Percentiles rank a stretch among this genome's conserved stretches.
Evolutionary conservation across 1,140 invertebrate genomes (phyloP).

Genomic region (Eurosta solidaginis): DNA sequence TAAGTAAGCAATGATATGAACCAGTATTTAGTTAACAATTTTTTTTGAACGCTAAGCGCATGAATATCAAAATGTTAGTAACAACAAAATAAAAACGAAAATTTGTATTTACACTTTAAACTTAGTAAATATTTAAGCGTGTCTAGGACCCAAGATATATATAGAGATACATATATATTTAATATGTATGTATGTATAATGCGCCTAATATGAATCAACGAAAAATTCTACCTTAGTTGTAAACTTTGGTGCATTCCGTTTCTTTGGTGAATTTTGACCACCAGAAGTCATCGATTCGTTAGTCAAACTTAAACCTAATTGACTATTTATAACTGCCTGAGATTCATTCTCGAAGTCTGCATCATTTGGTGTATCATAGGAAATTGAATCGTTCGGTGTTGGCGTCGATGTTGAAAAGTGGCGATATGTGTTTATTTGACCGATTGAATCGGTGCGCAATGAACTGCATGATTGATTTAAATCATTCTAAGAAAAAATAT

Average conservation of each 20-base stretch:
- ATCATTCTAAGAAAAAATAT: conserved; percentile 30
- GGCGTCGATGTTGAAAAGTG: background rate
- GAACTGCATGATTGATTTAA: conserved; percentile 14
- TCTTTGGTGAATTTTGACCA: conserved; percentile 52
- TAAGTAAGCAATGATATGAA: background rate
- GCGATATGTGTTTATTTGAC: background rate
- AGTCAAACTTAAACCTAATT: conserved; percentile 44
- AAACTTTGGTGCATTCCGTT: conserved; percentile 38
- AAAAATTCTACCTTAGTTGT: conserved; percentile 58
- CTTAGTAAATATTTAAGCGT: background rate
- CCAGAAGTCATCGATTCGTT: conserved; percentile 38
- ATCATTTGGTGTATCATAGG: conserved; percentile 52
- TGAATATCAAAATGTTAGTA: background rate
- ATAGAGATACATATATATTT: too few species aligned
- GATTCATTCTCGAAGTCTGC: background rate
- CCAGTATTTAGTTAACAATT: conserved; percentile 15
- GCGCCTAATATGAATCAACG: conserved; percentile 51
- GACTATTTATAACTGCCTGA: conserved; percentile 31
- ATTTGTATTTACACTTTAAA: background rate
- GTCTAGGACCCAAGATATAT: too few species aligned
- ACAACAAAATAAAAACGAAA: too few species aligned
- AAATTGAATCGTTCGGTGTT: conserved; percentile 40
- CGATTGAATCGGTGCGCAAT: background rate
- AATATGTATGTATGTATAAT: conserved; percentile 34
- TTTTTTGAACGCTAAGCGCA: background rate